Base-by-base conservation (phyloP, 2,888 invertebrate species). In the Muscina levida region DNA sequence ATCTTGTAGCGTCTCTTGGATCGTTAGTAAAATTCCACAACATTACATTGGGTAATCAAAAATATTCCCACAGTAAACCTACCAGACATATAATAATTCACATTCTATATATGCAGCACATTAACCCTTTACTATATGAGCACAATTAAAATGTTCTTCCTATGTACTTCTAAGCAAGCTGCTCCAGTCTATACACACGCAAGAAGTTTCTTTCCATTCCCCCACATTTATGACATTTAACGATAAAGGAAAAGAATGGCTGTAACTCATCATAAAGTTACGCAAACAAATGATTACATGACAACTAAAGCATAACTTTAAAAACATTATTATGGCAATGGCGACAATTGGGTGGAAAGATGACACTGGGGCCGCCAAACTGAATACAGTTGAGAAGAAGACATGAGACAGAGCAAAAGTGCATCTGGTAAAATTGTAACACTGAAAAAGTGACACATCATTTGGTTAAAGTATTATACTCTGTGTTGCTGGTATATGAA, bases 251-350 rank as follows among this genome's bases (percentile, higher is more conserved):
- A 31, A 59, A 6, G 39, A 39, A 59, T 59, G 59, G 37, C 59
- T 59, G 59, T 37, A 59, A 39, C 39, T 37, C 39, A 65, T 31
- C 68, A 76, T 79, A 79, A 79, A 79, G 72, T 79, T 76, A 70
- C 70, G 72, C 59, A 72, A 79, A 79, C 79, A 79, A 79, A 76
- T 70, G 62, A 79, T 67, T 70, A 76, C 68, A 79, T 56, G 75
- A 72, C 72, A 75, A 31, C 75, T 31, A 15, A 59, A 37, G 37
- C 39, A 59, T 59, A 39, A 59, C n/a, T 59, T 26, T 26, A 37
- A 37, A 31, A 59, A 57, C 66, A 66, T 66, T 65, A 70, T 73
- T 17, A 56, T 22, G 11, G 22, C n/a, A n/a, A n/a, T n/a, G n/a
- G n/a, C n/a, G n/a, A n/a, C n/a, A n/a, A n/a, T n/a, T n/a, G n/a